Evolutionary conservation across 1,140 invertebrate genomes (phyloP).

Genomic region (Dendrolimus kikuchii): DNA sequence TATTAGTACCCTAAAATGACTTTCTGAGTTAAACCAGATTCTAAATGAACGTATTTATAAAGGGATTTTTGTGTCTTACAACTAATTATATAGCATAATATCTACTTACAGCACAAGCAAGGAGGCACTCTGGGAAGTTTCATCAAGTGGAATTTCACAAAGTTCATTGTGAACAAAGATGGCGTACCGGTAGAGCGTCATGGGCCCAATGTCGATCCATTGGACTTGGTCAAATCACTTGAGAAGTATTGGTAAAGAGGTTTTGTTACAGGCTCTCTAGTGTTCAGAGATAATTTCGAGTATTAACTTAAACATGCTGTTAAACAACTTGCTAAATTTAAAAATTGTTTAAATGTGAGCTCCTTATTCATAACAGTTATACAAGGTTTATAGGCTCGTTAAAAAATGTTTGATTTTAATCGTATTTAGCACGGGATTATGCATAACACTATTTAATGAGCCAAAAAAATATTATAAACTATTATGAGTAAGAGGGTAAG

Average conservation of each 20-base stretch:
- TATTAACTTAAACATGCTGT: too few species aligned
- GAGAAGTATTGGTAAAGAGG: constrained; percentile 77
- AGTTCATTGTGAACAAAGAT: constrained; percentile 93
- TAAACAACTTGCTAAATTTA: too few species aligned
- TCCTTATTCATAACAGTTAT: too few species aligned
- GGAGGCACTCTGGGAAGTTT: constrained; percentile 80
- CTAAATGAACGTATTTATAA: neutral
- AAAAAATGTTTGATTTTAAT: too few species aligned
- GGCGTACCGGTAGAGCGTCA: constrained; percentile 90
- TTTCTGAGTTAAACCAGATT: neutral
- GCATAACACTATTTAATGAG: too few species aligned
- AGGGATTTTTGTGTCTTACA: neutral
- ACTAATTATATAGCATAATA: constrained; percentile 1
- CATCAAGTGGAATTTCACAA: constrained; percentile 99
- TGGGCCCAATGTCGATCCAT: constrained; percentile 84
- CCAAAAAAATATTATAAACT: too few species aligned
- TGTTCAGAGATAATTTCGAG: too few species aligned
- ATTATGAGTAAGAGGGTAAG: too few species aligned
- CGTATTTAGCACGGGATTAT: too few species aligned
- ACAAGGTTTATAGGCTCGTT: too few species aligned
- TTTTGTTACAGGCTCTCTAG: neutral
- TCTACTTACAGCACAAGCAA: constrained; percentile 77
- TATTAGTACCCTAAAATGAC: too few species aligned
- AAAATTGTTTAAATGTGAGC: too few species aligned
- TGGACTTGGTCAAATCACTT: constrained; percentile 76